Base-by-base conservation (phyloP, 2,888 invertebrate genomes). In the Luperina nickerlii region DNA sequence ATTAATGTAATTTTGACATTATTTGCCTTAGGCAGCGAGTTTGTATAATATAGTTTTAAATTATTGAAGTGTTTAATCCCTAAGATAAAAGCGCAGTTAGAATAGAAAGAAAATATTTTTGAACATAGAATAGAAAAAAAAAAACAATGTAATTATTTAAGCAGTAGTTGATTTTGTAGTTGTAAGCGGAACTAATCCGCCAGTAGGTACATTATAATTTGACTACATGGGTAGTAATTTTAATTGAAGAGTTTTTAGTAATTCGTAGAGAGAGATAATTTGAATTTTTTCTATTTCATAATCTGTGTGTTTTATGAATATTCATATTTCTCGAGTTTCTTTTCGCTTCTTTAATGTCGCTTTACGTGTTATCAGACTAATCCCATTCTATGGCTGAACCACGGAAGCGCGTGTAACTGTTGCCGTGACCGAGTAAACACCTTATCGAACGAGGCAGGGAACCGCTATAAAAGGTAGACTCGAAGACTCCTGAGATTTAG, bases 331-430 rank as follows among this genome's bases (percentile, higher is more conserved):
- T 90, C 86, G 90, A 91, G 89, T 93, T 94, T 94, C 89, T 92
- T 95, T 95, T 92, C 85, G 95, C 95, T 96, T 97, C 74, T 90
- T 94, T 92, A 91, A 93, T 94, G 93, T 96, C 94, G 96, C 96
- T 96, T 97, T 96, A 92, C 92, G 89, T 95, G 95, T 96, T 94
- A 92, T 90, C 81, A 89, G 87, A 91, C 90, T 92, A 91, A 92
- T 90, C 81, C 89, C 89, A 88, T 90, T 94, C 93, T 94, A 94
- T 97, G 96, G 94, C 96, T 97, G 96, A 96, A 96, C 96, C 96
- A 94, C 90, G 91, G 75, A 89, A 85, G 54, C 69, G 67, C 54
- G 24, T 72, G 67, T 85, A 74, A 79, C 76, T 83, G 80, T 74
- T 65, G 70, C 70, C 65, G 72, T 76, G 79, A 79, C 85, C 81